Evolutionary conservation across 1,140 invertebrate genomes (phyloP), one percentile per base, ranked within the genome.

Genomic region (Anagrus nilaparvatae): DNA sequence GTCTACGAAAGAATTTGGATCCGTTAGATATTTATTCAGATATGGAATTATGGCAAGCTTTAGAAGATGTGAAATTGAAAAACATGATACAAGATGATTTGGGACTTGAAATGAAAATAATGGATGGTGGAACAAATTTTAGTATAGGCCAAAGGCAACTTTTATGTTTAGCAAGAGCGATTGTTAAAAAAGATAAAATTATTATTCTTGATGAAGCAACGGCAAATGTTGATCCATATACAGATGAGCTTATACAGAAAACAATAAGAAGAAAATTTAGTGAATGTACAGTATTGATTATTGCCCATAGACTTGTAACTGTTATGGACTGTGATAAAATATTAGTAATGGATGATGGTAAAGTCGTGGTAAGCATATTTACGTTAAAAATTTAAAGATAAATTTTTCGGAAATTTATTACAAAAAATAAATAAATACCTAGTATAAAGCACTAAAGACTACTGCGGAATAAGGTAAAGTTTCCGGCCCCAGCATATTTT

Each of bases 291-390:
- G 82, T 91, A 17, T 70, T 93, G 5, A 88, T 85, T 1, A 86
- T 92, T 46, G 87, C 87, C 20, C 87, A 93, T 68, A 73, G 84
- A 41, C 63, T 88, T n/a, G 78, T 86, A 56, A 89, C 85, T 4
- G 79, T 89, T 14, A 74, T 90, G 68, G 77, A 81, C 49, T 74
- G 69, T 18, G 70, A 74, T 52, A 67, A 69, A 47, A 62, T 78
- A 35, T 50, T 80, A 36, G 77, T 81, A 2, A 73, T 81, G 67
- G 73, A 79, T 54, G 68, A 65, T 12, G 78, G 78, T 31, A 49
- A 50, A 18, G 62, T 75, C n/a, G 65, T 75, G 23, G 58, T 63
- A 52, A 52, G 49, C 50, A 17, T n/a, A n/a, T 6, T 18, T 18
- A 18, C 7, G 13, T 19, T 27, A 20, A 14, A 4, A 14, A 18